Conservation (phyloP, 2,113 vertebrate species). For the Orthochromis malagaraziensis region DNA sequence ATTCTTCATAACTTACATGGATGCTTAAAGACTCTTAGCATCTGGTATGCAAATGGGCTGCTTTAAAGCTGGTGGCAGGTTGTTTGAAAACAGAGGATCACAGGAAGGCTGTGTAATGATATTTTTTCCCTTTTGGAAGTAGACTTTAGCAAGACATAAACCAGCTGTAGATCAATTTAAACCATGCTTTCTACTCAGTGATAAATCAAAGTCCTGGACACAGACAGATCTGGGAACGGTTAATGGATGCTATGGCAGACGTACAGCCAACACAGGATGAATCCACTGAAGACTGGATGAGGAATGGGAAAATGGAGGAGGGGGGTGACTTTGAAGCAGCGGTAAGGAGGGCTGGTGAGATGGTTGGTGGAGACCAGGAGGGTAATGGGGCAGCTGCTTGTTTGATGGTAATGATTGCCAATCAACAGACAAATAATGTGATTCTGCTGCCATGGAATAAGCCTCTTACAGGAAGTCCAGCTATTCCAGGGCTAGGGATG, state of each 20-base stretch:
- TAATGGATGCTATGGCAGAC: conserved; percentile 57
- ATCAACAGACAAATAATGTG: conserved; percentile 42
- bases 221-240: conserved; percentile 9
- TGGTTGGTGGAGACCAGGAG: conserved; percentile 4
- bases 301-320: neutral
- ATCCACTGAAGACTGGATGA: conserved; percentile 23
- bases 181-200: conserved; percentile 9
- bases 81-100: neutral
- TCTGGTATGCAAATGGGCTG: neutral
- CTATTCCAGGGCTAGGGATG: neutral
- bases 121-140: neutral
- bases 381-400: conserved; percentile 52
- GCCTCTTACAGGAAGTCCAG: neutral
- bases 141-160: neutral
- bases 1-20: neutral
- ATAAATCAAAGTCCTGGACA: conserved; percentile 47
- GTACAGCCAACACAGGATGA: conserved; percentile 8
- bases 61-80: neutral
- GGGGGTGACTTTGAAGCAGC: neutral
- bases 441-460: conserved; percentile 41
- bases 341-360: neutral
- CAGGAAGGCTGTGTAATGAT: neutral
- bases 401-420: conserved; percentile 47
- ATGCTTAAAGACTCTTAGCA: neutral
- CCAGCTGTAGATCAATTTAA: conserved; percentile 19